Percentiles rank a stretch among this genome's conserved stretches.
Evolutionary conservation across 2,797 vertebrate genomes (phyloP).

Genomic region (Somateria mollissima): DNA sequence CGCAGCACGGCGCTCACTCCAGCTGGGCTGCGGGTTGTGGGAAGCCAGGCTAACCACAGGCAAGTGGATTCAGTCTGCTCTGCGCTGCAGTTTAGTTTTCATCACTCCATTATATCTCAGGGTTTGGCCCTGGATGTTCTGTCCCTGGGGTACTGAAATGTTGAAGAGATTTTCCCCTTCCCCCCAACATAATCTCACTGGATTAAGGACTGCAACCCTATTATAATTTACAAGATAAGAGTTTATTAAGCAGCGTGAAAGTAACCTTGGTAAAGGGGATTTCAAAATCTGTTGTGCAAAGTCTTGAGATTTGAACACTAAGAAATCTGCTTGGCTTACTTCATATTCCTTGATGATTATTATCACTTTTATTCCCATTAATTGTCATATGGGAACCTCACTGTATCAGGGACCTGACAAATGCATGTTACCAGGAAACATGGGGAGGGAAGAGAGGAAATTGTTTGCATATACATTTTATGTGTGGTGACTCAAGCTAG

Average conservation of each 20-base stretch:
- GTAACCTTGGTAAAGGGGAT: conserved; percentile 43
- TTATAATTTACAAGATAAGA: conserved; percentile 43
- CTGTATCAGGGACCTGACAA: background rate
- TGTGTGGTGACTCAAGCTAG: conserved; percentile 6
- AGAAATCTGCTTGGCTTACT: background rate
- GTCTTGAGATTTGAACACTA: background rate
- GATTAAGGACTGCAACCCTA: conserved; percentile 9
- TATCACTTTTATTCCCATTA: background rate
- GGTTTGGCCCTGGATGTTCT: conserved; percentile 17
- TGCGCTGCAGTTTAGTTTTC: background rate
- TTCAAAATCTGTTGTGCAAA: background rate
- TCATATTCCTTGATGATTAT: background rate
- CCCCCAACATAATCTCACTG: background rate
- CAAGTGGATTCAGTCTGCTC: background rate
- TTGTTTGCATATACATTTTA: background rate
- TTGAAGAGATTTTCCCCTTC: background rate
- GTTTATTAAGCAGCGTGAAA: background rate
- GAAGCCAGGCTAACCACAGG: background rate
- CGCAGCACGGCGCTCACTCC: background rate
- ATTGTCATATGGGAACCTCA: background rate
- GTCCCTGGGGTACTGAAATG: background rate
- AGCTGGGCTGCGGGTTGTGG: background rate
- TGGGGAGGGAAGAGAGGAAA: conserved; percentile 27
- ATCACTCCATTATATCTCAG: background rate
- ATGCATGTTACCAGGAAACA: background rate